Evolutionary conservation across 2,113 vertebrate species (phyloP).

Genomic region (Emydocephalus ijimae): DNA sequence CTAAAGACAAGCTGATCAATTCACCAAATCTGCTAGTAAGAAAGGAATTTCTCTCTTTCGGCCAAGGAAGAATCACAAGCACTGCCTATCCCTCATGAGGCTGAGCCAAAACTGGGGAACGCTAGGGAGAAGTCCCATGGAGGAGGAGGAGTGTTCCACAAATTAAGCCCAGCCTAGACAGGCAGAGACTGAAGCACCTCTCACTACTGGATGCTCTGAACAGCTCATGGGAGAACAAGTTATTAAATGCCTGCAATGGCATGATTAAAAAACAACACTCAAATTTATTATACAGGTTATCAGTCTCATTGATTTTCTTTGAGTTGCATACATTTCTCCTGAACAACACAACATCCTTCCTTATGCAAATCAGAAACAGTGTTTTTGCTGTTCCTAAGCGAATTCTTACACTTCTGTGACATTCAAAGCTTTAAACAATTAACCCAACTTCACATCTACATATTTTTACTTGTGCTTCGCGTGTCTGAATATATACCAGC

Average conservation of each 20-base stretch:
- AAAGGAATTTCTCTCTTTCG: too few species aligned
- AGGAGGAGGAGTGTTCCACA: too few species aligned
- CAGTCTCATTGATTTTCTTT: background rate
- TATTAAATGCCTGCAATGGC: background rate
- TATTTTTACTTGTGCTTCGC: constrained; percentile 29
- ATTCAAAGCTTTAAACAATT: constrained; percentile 9
- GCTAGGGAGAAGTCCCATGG: too few species aligned
- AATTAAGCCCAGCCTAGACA: too few species aligned
- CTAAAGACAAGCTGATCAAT: too few species aligned
- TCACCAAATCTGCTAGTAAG: too few species aligned
- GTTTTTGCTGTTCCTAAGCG: background rate
- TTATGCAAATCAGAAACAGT: background rate
- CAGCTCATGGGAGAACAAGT: background rate
- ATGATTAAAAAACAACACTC: background rate
- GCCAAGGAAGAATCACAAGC: too few species aligned
- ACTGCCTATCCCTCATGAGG: too few species aligned
- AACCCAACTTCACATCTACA: constrained; percentile 12
- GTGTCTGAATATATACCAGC: constrained; percentile 51
- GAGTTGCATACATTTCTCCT: background rate
- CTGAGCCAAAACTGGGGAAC: too few species aligned
- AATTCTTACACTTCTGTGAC: constrained; percentile 28
- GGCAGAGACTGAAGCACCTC: too few species aligned
- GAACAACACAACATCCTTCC: background rate
- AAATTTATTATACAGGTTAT: background rate
- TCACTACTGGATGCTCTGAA: too few species aligned